A percentile compares a stretch with the other conserved stretches of the same genome.
phyloP scores from a whole-genome alignment of 2,113 vertebrate species.

The Mormoops blainvillei region DNA sequence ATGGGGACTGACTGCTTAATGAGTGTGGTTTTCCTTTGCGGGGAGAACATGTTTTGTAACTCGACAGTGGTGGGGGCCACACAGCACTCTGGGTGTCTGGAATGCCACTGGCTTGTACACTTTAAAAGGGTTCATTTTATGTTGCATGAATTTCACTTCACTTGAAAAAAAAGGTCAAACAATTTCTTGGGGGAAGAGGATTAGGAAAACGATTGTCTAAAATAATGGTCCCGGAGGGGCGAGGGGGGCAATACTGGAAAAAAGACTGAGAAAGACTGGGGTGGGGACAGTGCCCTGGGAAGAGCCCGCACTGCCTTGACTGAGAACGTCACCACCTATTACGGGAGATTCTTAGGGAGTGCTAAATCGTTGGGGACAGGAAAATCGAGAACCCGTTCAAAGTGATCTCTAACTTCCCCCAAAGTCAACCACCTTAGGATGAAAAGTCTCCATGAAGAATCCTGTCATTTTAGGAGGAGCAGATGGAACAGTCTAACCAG shows the following conservation, averaged over 20 bases:
- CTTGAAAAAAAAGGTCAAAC: background rate
- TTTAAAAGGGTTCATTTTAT: background rate
- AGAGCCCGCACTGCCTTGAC: background rate
- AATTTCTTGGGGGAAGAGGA: background rate
- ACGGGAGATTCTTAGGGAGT: accelerated
- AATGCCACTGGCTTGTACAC: background rate
- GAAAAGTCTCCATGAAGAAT: background rate
- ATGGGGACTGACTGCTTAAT: background rate
- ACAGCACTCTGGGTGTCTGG: accelerated
- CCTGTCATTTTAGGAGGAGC: background rate
- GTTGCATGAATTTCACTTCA: background rate
- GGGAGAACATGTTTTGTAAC: background rate
- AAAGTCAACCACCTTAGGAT: background rate
- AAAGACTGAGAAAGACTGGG: background rate
- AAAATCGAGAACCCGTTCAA: background rate
- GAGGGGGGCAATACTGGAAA: no score
- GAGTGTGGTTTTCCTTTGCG: background rate
- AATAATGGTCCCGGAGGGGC: background rate
- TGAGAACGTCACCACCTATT: accelerated
- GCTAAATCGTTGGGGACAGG: background rate
- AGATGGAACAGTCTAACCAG: background rate
- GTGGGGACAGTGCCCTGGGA: no score
- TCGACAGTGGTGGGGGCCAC: background rate
- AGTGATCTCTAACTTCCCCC: background rate
- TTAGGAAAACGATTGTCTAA: background rate